These are phyloP conservation scores for Onychostoma macrolepis DNA, from an alignment of 2,113 vertebrate species.

Conservation along the genomic window DNA sequence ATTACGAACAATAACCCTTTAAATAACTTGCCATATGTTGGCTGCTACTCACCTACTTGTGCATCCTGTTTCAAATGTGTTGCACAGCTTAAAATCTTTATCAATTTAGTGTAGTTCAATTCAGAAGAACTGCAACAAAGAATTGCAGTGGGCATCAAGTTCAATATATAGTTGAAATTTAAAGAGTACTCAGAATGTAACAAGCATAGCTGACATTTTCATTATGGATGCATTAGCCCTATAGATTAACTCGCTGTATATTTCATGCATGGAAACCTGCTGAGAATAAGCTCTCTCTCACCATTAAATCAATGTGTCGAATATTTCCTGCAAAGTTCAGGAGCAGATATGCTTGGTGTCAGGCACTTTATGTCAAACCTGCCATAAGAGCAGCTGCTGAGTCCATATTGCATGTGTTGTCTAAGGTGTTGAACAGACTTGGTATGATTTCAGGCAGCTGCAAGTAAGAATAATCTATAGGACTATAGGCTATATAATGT, in stretches of 20 bases:
- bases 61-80: not conserved
- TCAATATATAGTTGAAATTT: not conserved
- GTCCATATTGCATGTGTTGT: not conserved
- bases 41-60: not conserved
- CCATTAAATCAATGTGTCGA: not conserved
- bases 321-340: not conserved
- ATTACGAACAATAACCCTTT: constrained; percentile 9
- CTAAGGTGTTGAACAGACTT: not conserved
- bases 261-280: not conserved
- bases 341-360: not conserved
- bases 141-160: not conserved
- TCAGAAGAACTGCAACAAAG: not conserved
- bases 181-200: not conserved
- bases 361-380: constrained; percentile 12
- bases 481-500: too few species aligned
- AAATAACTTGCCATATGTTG: not conserved
- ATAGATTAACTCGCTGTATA: not conserved
- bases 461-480: not conserved
- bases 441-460: not conserved
- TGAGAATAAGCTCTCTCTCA: not conserved
- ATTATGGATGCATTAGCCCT: not conserved
- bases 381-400: not conserved
- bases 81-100: not conserved
- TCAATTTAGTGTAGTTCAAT: not conserved
- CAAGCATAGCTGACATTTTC: not conserved